Evolutionary conservation across 2,113 vertebrate genomes (phyloP).

Genomic region (Notarius quadriscutis): DNA sequence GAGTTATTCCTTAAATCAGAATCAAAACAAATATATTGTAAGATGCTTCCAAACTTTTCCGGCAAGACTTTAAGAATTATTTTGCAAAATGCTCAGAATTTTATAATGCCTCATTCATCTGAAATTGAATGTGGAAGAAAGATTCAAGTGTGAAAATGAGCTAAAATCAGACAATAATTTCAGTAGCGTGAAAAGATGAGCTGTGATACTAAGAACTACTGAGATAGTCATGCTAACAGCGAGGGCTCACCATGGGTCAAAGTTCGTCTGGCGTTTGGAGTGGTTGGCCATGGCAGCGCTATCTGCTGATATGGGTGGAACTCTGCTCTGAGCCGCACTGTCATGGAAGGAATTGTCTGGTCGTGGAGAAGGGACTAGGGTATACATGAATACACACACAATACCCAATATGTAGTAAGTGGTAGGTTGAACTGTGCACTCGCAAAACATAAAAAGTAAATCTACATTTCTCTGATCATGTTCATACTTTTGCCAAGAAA

Average conservation of each 20-base stretch:
- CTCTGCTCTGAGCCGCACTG: constrained; percentile 79
- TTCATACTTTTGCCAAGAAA: neutral
- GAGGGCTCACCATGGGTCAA: constrained; percentile 87
- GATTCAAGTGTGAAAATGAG: neutral
- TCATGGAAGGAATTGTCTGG: constrained; percentile 95
- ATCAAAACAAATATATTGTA: neutral
- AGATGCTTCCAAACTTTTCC: neutral
- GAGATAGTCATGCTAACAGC: neutral
- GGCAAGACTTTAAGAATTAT: neutral
- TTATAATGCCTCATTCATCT: neutral
- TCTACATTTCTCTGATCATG: neutral
- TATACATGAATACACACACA: constrained; percentile 20
- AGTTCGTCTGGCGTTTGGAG: constrained; percentile 91
- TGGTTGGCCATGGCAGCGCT: constrained; percentile 83
- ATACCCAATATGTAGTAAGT: neutral
- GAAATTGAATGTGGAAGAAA: neutral
- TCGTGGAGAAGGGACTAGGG: constrained; percentile 89
- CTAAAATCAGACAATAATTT: neutral
- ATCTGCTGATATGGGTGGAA: constrained; percentile 80
- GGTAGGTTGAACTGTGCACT: too few relatives aligned
- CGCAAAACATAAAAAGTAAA: neutral
- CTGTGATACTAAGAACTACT: neutral
- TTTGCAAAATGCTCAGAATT: neutral
- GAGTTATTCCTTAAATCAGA: constrained; percentile 81
- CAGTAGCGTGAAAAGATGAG: neutral